phyloP scores from a whole-genome alignment of 2,888 invertebrate genomes.

The Phasia obesa region DNA sequence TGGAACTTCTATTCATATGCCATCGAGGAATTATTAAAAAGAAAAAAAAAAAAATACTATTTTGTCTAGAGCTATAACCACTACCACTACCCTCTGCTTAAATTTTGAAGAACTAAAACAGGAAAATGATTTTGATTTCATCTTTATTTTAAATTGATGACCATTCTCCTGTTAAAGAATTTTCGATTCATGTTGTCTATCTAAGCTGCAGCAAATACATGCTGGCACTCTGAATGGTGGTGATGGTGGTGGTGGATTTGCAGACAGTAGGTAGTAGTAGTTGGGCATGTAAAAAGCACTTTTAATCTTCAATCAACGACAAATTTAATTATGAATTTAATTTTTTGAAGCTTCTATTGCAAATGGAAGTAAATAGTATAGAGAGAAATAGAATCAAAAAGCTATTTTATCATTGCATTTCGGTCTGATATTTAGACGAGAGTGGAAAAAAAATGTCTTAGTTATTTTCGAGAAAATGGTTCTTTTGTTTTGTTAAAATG shows the following conservation, averaged over 20 bases:
- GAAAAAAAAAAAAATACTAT: conserved; percentile 48
- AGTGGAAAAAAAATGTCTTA: too few species aligned
- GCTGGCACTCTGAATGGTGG: neutral
- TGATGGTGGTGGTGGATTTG: neutral
- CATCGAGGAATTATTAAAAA: conserved; percentile 1
- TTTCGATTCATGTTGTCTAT: conserved; percentile 8
- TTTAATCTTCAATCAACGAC: conserved; percentile 25
- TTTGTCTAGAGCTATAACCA: neutral
- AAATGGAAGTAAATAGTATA: neutral
- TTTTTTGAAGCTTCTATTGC: conserved; percentile 2
- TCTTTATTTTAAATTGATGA: conserved; percentile 37
- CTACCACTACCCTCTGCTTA: conserved; percentile 11
- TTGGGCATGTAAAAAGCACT: conserved; percentile 3
- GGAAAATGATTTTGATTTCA: conserved; percentile 58
- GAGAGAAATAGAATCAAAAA: too few species aligned
- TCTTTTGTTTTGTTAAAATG: too few species aligned
- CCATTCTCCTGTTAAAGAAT: conserved; percentile 1
- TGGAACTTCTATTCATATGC: neutral
- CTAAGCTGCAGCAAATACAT: neutral
- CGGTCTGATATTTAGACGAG: too few species aligned
- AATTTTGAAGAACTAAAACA: conserved; percentile 13
- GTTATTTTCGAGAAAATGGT: too few species aligned
- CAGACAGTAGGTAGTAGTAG: neutral
- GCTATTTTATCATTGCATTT: too few species aligned
- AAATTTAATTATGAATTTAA: conserved; percentile 27